Base-by-base conservation (phyloP, 2,888 invertebrate genomes). In the Mesorhabditis spiculigera region DNA sequence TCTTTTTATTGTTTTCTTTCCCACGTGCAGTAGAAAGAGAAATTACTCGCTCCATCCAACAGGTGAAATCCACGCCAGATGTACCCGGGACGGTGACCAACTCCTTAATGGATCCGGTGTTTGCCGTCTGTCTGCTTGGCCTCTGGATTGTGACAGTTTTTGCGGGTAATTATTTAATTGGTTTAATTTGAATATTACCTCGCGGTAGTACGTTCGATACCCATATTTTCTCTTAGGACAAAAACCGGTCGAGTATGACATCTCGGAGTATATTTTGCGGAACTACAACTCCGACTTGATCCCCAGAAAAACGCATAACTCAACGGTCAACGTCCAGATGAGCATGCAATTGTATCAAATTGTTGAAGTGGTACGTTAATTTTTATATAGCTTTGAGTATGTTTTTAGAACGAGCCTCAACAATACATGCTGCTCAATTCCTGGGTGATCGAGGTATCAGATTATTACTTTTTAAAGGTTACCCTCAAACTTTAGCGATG, bases 341-440 rank as follows among this genome's bases (percentile, higher is more conserved):
- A 76, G 76, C 42, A 85, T 84, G 82, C 82, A 85, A 65, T 69
- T 84, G 16, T 84, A 84, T 71, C 84, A 84, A 71, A 81, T 84
- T 16, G 76, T 84, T 61, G 81, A 84, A 71, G 76, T 84, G 73
- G 84, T 84, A 66, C 71, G 82, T 72, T 50, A 28, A 28, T 28
- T 28, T 28, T 28, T 28, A 28, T 28, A 28, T 28, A 28, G 28
- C 28, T 28, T 28, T 28, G 3, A 28, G 28, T 28, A 28, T 28
- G 28, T 28, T 28, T 28, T 73, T 66, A 84, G 84, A 83, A 84
- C 71, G 84, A 84, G 68, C 84, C 85, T 0, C 82, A 84, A 68
- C 84, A 84, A 71, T 84, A 77, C 73, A 69, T 84, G 45, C 76
- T 85, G 71, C 70, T 84, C 43, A 84, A 84, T 69, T 81, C 85